Conservation (phyloP, 2,113 vertebrate genomes). For the Turnix velox region DNA sequence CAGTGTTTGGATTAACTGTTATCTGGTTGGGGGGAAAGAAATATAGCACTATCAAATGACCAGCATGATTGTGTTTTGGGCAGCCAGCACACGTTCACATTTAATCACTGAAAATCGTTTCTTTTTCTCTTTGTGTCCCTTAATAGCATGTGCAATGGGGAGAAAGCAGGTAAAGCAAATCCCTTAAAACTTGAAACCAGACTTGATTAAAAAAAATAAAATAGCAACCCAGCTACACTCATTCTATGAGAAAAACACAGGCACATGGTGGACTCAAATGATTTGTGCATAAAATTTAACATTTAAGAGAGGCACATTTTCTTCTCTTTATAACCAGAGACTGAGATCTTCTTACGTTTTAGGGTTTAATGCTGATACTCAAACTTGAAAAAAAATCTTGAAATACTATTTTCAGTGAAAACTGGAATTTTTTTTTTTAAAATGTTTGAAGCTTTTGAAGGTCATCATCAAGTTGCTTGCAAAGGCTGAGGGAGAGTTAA, state of each 20-base stretch:
- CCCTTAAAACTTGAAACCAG: neutral
- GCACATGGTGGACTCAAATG: neutral
- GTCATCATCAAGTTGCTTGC: neutral
- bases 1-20: neutral
- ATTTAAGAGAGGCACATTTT: neutral
- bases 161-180: neutral
- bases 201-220: neutral
- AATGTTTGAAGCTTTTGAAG: neutral
- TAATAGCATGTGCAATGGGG: neutral
- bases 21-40: neutral
- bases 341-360: neutral
- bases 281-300: neutral
- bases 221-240: neutral
- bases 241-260: neutral
- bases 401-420: neutral
- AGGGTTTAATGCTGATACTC: neutral
- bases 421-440: neutral
- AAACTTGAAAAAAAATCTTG: neutral
- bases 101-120: neutral
- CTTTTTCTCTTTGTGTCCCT: neutral
- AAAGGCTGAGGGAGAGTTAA: neutral
- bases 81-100: rapidly evolving
- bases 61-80: neutral
- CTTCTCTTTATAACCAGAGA: neutral
- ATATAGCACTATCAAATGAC: neutral